These are phyloP conservation scores for Tragelaphus eurycerus DNA, from an alignment of 2,797 vertebrate species.

Conservation along the genomic window DNA sequence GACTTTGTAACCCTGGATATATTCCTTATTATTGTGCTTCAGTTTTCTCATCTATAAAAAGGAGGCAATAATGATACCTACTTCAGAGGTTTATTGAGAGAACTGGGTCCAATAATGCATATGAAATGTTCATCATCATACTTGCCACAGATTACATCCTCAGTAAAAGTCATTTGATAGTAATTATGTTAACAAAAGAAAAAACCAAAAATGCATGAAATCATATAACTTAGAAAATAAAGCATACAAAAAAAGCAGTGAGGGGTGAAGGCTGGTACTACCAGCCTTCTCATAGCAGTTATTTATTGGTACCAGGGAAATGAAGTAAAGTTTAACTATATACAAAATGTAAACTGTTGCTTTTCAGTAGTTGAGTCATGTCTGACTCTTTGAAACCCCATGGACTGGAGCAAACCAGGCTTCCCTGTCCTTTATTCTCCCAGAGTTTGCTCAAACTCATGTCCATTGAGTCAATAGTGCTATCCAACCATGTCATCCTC, in stretches of 20 bases:
- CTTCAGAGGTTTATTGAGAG: background rate
- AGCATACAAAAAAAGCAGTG: background rate
- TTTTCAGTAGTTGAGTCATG: background rate
- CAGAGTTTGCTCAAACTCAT: background rate
- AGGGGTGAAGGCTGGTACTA: background rate
- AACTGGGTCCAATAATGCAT: background rate
- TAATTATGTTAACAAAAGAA: background rate
- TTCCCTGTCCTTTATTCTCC: background rate
- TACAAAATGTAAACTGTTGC: background rate
- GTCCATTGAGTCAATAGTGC: background rate
- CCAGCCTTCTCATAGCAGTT: background rate
- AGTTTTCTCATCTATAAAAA: conserved; percentile 14
- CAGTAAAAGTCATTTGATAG: background rate
- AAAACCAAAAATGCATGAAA: background rate
- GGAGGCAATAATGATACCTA: background rate
- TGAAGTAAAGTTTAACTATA: background rate
- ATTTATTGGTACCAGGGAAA: background rate
- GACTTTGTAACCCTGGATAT: background rate
- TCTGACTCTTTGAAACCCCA: background rate
- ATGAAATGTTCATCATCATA: background rate
- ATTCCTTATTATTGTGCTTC: background rate
- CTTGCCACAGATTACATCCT: background rate
- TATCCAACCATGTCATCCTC: background rate
- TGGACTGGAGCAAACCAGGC: background rate
- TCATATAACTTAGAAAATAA: background rate